Evolutionary conservation across 2,888 invertebrate species (phyloP).

Genomic region (Baccha elongata): DNA sequence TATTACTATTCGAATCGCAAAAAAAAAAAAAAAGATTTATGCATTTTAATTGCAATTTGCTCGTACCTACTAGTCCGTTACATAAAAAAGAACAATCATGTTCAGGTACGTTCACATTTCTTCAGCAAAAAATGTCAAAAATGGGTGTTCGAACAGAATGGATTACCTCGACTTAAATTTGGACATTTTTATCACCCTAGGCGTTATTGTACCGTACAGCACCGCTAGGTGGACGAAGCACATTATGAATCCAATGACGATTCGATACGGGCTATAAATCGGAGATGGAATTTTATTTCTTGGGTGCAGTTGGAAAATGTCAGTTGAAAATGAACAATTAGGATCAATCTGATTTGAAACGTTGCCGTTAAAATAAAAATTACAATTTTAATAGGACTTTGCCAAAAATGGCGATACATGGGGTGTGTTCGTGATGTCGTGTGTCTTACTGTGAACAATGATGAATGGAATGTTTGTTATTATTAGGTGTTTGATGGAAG

Average conservation of each 20-base stretch:
- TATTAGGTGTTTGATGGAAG: slow-evolving; percentile 67
- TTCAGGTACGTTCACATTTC: slow-evolving; percentile 23
- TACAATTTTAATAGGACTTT: slow-evolving; percentile 45
- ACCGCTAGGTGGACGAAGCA: slow-evolving; percentile 20
- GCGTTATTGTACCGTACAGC: slow-evolving; percentile 52
- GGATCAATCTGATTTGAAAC: slow-evolving; percentile 46
- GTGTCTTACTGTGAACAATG: slow-evolving; percentile 52
- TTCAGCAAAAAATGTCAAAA: slow-evolving; percentile 58
- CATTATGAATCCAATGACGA: slow-evolving; percentile 4
- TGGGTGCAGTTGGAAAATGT: slow-evolving; percentile 63
- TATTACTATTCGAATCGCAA: slow-evolving; percentile 29
- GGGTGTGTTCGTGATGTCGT: slow-evolving; percentile 64
- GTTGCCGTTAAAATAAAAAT: slow-evolving; percentile 2
- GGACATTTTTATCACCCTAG: slow-evolving; percentile 63
- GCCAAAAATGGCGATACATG: slow-evolving; percentile 50
- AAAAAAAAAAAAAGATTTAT: slow-evolving; percentile 42
- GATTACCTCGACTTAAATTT: slow-evolving; percentile 39
- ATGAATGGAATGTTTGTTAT: slow-evolving; percentile 64
- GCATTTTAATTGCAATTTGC: slow-evolving; percentile 66
- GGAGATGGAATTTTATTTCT: slow-evolving; percentile 36
- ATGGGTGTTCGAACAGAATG: slow-evolving; percentile 57
- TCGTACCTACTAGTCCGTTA: slow-evolving; percentile 13
- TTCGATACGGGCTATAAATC: neutral
- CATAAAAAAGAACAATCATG: slow-evolving; percentile 24
- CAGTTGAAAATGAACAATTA: slow-evolving; percentile 64